Evolutionary conservation across 2,797 vertebrate genomes (phyloP).

Genomic region (Falco rusticolus): DNA sequence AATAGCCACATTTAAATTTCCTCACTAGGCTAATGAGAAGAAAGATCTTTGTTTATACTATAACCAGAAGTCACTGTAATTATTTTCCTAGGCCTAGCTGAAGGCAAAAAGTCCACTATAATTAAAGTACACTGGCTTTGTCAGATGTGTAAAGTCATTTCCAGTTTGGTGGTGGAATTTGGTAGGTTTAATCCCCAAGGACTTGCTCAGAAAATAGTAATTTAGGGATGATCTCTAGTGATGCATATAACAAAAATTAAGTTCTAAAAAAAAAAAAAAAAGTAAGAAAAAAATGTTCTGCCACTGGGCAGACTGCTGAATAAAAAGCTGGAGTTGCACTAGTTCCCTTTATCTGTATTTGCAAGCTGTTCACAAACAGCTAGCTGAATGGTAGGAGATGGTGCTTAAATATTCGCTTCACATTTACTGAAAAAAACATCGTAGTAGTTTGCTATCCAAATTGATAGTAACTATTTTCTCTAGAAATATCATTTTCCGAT

Average conservation of each 20-base stretch:
- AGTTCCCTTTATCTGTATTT: slow-evolving; percentile 56
- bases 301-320: slow-evolving; percentile 22
- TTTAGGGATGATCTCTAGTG: background rate
- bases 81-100: slow-evolving; percentile 5
- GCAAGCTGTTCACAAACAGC: slow-evolving; percentile 63
- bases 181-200: background rate
- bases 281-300: slow-evolving; percentile 29
- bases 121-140: background rate
- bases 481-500: slow-evolving; percentile 30
- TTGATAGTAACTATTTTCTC: slow-evolving; percentile 10
- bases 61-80: background rate
- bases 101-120: background rate
- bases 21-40: background rate
- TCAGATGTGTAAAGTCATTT: background rate
- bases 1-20: background rate
- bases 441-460: slow-evolving; percentile 21
- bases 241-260: slow-evolving; percentile 41
- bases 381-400: background rate
- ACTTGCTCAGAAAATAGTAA: background rate
- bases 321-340: slow-evolving; percentile 41
- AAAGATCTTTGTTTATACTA: background rate
- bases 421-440: background rate
- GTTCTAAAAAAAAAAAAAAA: background rate
- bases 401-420: slow-evolving; percentile 30
- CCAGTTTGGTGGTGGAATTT: background rate